Percentiles rank a stretch among this genome's conserved stretches.
These are phyloP conservation scores for Colius striatus DNA, from an alignment of 2,113 vertebrate genomes.

Conservation along the genomic window DNA sequence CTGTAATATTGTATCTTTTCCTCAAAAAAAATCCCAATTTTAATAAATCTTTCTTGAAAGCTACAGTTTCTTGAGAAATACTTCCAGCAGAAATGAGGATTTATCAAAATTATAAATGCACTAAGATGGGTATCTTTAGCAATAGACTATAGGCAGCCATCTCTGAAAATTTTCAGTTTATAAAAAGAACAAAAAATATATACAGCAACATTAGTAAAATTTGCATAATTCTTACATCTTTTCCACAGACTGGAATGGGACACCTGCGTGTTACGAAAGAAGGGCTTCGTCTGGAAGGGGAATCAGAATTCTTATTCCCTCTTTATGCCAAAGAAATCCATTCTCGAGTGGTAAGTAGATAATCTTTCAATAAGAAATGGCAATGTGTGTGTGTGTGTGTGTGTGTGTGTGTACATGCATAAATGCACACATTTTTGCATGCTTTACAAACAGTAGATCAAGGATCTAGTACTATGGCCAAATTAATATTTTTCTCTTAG, in stretches of 20 bases:
- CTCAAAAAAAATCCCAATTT: neutral
- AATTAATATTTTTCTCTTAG: neutral
- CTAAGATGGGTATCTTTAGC: neutral
- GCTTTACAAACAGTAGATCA: neutral
- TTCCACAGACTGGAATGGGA: conserved; percentile 91
- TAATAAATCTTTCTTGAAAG: neutral
- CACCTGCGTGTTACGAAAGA: conserved; percentile 86
- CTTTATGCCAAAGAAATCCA: conserved; percentile 93
- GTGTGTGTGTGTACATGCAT: rapidly evolving
- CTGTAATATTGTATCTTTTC: neutral
- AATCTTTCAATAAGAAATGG: neutral
- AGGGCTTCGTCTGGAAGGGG: conserved; percentile 91
- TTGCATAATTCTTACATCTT: neutral
- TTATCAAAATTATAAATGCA: neutral
- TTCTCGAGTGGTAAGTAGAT: conserved; percentile 88
- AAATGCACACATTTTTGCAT: neutral
- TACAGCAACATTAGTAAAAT: neutral
- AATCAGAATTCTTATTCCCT: conserved; percentile 94
- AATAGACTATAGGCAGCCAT: neutral
- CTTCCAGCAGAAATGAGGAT: neutral
- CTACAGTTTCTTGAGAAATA: neutral
- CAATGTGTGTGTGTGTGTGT: too few relatives aligned
- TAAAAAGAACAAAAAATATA: neutral
- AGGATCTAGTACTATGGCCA: neutral
- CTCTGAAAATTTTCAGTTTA: neutral